Percentiles rank a stretch among this genome's conserved stretches.
Conservation (phyloP, 2,797 vertebrate species). For the Neomorphus geoffroyi region DNA sequence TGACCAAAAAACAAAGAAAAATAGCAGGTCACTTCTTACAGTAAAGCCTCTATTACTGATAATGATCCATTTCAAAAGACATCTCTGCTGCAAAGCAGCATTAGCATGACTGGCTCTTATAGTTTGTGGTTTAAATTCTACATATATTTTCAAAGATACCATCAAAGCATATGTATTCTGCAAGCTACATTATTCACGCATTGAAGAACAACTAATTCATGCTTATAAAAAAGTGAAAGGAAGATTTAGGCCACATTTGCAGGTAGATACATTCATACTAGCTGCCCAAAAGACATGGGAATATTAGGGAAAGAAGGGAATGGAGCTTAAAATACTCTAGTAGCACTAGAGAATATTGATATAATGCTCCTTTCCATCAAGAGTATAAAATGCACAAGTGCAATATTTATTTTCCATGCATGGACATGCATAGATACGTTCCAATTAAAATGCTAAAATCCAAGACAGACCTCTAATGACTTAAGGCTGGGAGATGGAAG, state of each 20-base stretch:
- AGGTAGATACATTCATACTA: not conserved
- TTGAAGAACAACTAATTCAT: not conserved
- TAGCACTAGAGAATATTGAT: not conserved
- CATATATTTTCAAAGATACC: not conserved
- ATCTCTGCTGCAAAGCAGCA: not conserved
- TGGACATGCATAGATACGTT: not conserved
- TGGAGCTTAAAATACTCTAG: not conserved
- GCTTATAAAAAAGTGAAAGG: not conserved
- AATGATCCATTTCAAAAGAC: not conserved
- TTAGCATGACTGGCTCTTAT: not conserved
- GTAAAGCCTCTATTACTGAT: not conserved
- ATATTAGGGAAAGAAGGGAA: not conserved
- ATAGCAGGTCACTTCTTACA: not conserved
- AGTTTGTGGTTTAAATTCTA: not conserved
- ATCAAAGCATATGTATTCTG: accelerated
- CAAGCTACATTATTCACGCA: not conserved
- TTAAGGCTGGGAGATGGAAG: not conserved
- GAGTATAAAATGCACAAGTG: not conserved
- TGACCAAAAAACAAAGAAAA: not conserved
- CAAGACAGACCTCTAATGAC: not conserved
- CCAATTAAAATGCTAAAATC: not conserved
- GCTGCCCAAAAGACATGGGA: not conserved
- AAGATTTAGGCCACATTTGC: not conserved
- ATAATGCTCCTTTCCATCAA: not conserved
- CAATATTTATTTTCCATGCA: not conserved